Evolutionary conservation across 2,113 vertebrate species (phyloP).

Genomic region (Myxocyprinus asiaticus): DNA sequence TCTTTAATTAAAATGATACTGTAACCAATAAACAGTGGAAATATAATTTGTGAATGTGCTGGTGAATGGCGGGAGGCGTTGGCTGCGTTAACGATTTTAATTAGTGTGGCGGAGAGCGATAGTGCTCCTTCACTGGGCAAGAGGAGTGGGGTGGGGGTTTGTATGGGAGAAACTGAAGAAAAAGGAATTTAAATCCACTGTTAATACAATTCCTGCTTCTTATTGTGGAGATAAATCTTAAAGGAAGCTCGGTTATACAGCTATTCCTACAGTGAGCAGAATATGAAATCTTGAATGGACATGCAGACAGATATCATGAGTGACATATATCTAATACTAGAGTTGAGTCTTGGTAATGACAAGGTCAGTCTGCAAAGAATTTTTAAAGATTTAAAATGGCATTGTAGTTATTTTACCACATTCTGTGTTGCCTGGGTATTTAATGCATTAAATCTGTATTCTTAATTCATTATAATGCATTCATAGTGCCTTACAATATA

Average conservation of each 20-base stretch:
- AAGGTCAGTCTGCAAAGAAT: too few relatives aligned
- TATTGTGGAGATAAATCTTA: constrained; percentile 56
- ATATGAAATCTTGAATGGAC: background rate
- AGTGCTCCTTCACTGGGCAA: constrained; percentile 78
- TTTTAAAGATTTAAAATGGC: too few relatives aligned
- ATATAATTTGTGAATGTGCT: constrained; percentile 90
- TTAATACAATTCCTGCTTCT: constrained; percentile 1
- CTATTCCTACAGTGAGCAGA: constrained; percentile 62
- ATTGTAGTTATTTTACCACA: too few relatives aligned
- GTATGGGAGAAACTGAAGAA: constrained; percentile 44
- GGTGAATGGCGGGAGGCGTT: constrained; percentile 85
- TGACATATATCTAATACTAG: too few relatives aligned
- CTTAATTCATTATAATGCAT: too few relatives aligned
- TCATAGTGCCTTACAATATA: too few relatives aligned
- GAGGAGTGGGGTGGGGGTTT: constrained; percentile 37
- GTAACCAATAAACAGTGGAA: constrained; percentile 93
- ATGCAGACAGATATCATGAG: background rate
- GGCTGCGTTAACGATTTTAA: constrained; percentile 80
- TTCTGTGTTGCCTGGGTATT: too few relatives aligned
- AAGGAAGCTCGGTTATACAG: constrained; percentile 54
- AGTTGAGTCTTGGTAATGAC: too few relatives aligned
- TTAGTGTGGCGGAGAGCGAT: constrained; percentile 84
- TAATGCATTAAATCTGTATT: too few relatives aligned
- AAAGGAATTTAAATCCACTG: constrained; percentile 45
- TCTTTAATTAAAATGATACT: constrained; percentile 89